Evolutionary conservation across 2,888 invertebrate species (phyloP).

Genomic region (Scaptomyza reducta): DNA sequence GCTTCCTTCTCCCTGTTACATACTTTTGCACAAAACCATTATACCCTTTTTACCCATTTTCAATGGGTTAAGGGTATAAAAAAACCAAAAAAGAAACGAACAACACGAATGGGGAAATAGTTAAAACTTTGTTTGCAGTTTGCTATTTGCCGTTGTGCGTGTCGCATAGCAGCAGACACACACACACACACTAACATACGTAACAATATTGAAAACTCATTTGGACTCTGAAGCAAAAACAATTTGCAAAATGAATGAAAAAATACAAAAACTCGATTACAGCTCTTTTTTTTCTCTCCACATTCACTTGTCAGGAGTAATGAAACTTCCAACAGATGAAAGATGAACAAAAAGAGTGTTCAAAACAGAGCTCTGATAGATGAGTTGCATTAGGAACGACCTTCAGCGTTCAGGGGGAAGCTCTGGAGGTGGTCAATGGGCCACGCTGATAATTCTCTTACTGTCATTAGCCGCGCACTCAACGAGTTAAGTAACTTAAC

Average conservation of each 20-base stretch:
- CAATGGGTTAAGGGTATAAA: too few species aligned
- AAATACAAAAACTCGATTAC: constrained; percentile 26
- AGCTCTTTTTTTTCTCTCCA: constrained; percentile 1
- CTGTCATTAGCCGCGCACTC: constrained; percentile 53
- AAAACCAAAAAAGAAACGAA: neutral
- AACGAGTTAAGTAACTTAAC: constrained; percentile 24
- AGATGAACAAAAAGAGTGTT: neutral
- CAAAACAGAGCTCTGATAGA: constrained; percentile 25
- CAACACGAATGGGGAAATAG: constrained; percentile 15
- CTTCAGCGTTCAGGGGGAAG: constrained; percentile 1
- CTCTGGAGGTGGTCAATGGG: constrained; percentile 58
- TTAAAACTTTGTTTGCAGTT: constrained; percentile 58
- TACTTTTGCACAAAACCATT: too few species aligned
- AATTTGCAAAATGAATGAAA: constrained; percentile 41
- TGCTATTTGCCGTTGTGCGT: constrained; percentile 51
- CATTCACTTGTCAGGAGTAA: constrained; percentile 41
- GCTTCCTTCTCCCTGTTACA: too few species aligned
- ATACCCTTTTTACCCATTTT: too few species aligned
- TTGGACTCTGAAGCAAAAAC: constrained; percentile 42
- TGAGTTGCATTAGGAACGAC: constrained; percentile 57
- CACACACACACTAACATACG: constrained; percentile 2
- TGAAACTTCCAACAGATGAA: constrained; percentile 41
- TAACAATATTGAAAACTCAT: constrained; percentile 70
- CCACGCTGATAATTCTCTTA: constrained; percentile 37
- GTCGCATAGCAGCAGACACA: constrained; percentile 37